Base-by-base conservation (phyloP, 2,888 invertebrate species). In the Xylota segnis region DNA sequence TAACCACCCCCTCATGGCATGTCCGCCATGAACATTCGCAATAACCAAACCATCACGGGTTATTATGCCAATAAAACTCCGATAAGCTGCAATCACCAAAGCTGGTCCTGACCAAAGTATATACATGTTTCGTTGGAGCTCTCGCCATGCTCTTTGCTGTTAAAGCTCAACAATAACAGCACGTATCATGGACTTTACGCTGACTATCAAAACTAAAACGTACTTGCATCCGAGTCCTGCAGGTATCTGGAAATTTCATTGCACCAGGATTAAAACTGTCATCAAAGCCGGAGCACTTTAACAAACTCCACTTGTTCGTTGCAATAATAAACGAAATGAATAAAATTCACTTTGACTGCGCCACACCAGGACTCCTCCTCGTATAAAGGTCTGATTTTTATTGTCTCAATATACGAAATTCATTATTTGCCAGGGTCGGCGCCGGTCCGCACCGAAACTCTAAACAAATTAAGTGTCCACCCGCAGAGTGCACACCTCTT, bases 401-500 rank as follows among this genome's bases (percentile, higher is more conserved):
- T 65, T 29, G 18, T 40, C 47, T 37, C 54, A 58, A 23, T 70
- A 37, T 29, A 63, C 27, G 68, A 7, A 61, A 54, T 82, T 82
- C 70, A 56, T 76, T 76, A 70, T 74, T 54, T 74, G 47, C 56
- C 18, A 5, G 12, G 18, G 45, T 16, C 34, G 63, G 37, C 54
- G 40, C 40, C 61, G 32, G 40, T 59, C 23, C 32, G 43, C 47
- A 50, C 23, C 52, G 16, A 34, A 43, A 52, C 58, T 40, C 23
- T 61, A 23, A 63, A 66, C 12, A 52, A 77, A 82, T 82, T 76
- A 65, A 77, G 34, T 52, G 47, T 34, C 52, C 59, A 70, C 52
- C 43, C 59, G 70, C 43, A 23, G 66, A 29, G 29, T 43, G 27
- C 14, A 10, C 5, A 10, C 5, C 54, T 10, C 16, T 18, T 43